Percentiles rank a stretch among this genome's conserved stretches.
Conservation (phyloP, 2,888 invertebrate genomes). For the Ochropleura leucogaster region DNA sequence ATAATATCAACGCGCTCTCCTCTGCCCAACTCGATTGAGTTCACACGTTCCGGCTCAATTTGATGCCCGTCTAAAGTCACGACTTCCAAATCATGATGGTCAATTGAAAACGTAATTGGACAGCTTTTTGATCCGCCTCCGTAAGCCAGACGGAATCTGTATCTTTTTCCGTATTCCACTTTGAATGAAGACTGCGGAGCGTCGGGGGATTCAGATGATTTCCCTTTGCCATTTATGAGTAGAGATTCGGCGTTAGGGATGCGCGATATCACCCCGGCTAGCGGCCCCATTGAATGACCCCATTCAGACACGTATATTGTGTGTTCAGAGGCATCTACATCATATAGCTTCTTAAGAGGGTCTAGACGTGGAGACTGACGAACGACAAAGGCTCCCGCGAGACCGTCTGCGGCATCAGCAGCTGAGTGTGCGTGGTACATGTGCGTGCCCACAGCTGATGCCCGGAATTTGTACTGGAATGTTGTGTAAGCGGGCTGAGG, state of each 20-base stretch:
- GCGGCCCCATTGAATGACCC: conserved; percentile 90
- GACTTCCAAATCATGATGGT: conserved; percentile 92
- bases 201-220: conserved; percentile 82
- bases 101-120: conserved; percentile 92
- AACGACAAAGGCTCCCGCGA: conserved; percentile 93
- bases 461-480: conserved; percentile 95
- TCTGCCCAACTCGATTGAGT: conserved; percentile 91
- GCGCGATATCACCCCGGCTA: conserved; percentile 84
- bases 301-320: conserved; percentile 93
- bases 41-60: conserved; percentile 90
- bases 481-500: conserved; percentile 94
- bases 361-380: conserved; percentile 92
- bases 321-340: conserved; percentile 93
- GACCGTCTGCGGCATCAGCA: conserved; percentile 92
- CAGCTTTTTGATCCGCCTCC: conserved; percentile 93
- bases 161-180: conserved; percentile 91
- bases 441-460: conserved; percentile 93
- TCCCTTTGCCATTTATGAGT: conserved; percentile 92
- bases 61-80: conserved; percentile 94
- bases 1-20: conserved; percentile 95
- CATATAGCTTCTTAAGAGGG: conserved; percentile 92
- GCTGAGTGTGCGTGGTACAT: conserved; percentile 94
- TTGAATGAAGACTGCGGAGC: conserved; percentile 86
- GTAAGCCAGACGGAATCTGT: conserved; percentile 92
- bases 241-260: conserved; percentile 88